Evolutionary conservation across 2,888 invertebrate genomes (phyloP).

Genomic region (Orchesellides sinensis): DNA sequence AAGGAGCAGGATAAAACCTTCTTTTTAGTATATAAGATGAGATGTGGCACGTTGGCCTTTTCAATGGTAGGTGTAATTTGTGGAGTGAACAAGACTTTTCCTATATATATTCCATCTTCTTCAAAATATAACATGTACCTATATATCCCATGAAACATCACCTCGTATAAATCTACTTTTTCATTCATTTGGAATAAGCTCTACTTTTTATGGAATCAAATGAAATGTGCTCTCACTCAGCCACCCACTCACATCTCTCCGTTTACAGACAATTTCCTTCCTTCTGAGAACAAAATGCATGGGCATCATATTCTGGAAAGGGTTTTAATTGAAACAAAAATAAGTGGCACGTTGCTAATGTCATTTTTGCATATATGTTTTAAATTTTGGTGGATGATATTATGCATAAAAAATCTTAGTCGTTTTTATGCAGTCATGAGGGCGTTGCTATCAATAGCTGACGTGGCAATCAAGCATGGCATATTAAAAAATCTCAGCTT

Average conservation of each 20-base stretch:
- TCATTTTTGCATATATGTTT: no score
- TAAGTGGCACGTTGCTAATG: no score
- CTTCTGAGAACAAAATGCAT: no score
- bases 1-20: slow-evolving; percentile 53
- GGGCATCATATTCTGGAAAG: no score
- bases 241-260: slow-evolving; percentile 10
- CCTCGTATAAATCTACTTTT: slow-evolving; percentile 61
- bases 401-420: no score
- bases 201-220: slow-evolving; percentile 34
- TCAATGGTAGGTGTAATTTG: slow-evolving; percentile 65
- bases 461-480: no score
- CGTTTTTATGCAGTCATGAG: no score
- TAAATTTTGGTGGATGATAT: no score
- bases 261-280: background rate
- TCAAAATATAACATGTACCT: no score
- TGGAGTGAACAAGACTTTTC: slow-evolving; percentile 32
- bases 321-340: no score
- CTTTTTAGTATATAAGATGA: slow-evolving; percentile 59
- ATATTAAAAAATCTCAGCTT: no score
- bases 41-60: slow-evolving; percentile 66
- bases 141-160: slow-evolving; percentile 56
- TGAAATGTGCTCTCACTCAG: slow-evolving; percentile 8
- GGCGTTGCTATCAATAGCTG: no score
- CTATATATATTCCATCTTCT: slow-evolving; percentile 23
- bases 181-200: slow-evolving; percentile 65